Conservation (phyloP, 2,113 vertebrate genomes). For the Gambusia holbrooki region DNA sequence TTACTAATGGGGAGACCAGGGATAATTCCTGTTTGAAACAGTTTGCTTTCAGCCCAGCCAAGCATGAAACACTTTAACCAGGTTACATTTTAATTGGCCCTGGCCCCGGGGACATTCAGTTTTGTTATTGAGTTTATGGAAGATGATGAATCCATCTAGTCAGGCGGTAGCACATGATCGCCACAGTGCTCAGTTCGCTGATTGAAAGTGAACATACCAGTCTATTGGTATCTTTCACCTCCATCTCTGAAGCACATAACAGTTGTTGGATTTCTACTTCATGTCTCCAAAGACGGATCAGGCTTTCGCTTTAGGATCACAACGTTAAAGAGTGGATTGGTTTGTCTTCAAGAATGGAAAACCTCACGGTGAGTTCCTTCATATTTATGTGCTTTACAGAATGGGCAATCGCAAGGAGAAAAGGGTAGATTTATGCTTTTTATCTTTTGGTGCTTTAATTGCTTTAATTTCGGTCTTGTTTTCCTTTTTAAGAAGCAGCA, state of each 20-base stretch:
- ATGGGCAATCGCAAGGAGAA: neutral
- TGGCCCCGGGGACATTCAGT: slow-evolving; percentile 40
- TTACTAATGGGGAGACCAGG: slow-evolving; percentile 55
- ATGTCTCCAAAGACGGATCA: slow-evolving; percentile 29
- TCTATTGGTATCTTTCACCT: slow-evolving; percentile 8
- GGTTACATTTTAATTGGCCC: slow-evolving; percentile 79
- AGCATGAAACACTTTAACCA: slow-evolving; percentile 67
- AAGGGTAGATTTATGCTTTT: neutral
- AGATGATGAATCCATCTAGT: slow-evolving; percentile 51
- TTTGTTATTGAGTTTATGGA: slow-evolving; percentile 71
- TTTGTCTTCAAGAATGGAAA: slow-evolving; percentile 69
- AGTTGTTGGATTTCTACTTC: slow-evolving; percentile 5
- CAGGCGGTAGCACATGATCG: slow-evolving; percentile 50
- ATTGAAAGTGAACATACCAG: slow-evolving; percentile 9
- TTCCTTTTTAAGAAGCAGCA: neutral
- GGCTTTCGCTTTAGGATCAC: slow-evolving; percentile 3
- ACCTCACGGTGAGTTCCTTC: slow-evolving; percentile 75
- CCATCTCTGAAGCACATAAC: slow-evolving; percentile 20
- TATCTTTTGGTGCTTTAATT: neutral
- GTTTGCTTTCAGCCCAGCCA: slow-evolving; percentile 51
- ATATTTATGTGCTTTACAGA: neutral
- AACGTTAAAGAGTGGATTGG: neutral
- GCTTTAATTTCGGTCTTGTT: neutral
- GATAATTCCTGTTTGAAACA: slow-evolving; percentile 60
- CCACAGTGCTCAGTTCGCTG: slow-evolving; percentile 29